Conservation (phyloP, 2,797 vertebrate species). For the Pipistrellus pipistrellus region DNA sequence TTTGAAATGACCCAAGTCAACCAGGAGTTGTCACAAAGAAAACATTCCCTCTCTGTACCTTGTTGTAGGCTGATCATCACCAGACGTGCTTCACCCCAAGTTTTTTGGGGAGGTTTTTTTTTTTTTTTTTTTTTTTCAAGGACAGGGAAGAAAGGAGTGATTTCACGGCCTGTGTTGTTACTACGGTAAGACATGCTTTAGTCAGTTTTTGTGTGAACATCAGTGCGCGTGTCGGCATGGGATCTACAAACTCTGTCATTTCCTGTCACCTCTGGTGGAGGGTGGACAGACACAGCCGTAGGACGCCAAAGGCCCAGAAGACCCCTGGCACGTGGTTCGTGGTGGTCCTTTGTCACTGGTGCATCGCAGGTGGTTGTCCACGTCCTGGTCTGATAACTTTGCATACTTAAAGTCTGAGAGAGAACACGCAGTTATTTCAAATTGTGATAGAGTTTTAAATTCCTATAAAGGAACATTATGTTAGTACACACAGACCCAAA, state of each 20-base stretch:
- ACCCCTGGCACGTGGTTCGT: constrained; percentile 61
- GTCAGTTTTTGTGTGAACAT: constrained; percentile 77
- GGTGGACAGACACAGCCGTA: constrained; percentile 77
- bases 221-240: constrained; percentile 75
- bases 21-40: constrained; percentile 78
- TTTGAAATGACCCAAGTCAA: constrained; percentile 85
- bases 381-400: constrained; percentile 85
- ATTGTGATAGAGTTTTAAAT: constrained; percentile 83
- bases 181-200: constrained; percentile 72
- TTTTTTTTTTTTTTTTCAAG: constrained; percentile 81
- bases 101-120: constrained; percentile 38
- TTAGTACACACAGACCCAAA: neutral
- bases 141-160: constrained; percentile 74
- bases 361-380: constrained; percentile 84
- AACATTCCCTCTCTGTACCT: constrained; percentile 88
- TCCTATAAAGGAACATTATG: constrained; percentile 86
- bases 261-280: constrained; percentile 90
- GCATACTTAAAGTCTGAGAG: constrained; percentile 87
- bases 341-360: constrained; percentile 75
- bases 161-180: constrained; percentile 82
- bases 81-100: constrained; percentile 87
- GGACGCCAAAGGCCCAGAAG: constrained; percentile 75
- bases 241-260: constrained; percentile 75
- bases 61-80: constrained; percentile 87
- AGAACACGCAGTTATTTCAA: constrained; percentile 78